Percentiles rank a stretch among this genome's conserved stretches.
Conservation (phyloP, 1,140 invertebrate species). For the Neocloeon triangulifer region DNA sequence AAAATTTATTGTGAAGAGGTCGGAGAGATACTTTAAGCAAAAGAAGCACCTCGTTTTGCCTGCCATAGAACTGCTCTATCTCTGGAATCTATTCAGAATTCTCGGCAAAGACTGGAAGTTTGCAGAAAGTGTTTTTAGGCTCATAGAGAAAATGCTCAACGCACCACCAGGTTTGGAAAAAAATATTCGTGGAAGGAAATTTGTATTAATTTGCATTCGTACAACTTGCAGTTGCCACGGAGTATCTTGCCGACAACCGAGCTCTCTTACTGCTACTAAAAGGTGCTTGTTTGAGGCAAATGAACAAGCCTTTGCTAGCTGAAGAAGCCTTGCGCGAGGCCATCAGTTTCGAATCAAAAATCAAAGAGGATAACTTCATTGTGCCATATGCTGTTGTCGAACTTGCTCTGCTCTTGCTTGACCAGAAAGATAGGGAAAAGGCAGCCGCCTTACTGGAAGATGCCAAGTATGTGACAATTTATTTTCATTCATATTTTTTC, state of each 20-base stretch:
- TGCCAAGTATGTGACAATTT: conserved; percentile 48
- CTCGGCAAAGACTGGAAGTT: conserved; percentile 44
- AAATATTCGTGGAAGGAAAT: conserved; percentile 7
- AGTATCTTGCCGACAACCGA: conserved; percentile 51
- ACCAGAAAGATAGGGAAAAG: conserved; percentile 35
- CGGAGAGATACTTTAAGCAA: conserved; percentile 52
- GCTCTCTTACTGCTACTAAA: conserved; percentile 54
- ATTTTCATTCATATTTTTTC: background rate
- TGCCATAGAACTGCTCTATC: conserved; percentile 67
- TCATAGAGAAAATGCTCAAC: conserved; percentile 39
- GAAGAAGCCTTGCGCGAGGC: conserved; percentile 52
- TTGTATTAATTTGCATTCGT: background rate
- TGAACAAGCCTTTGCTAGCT: conserved; percentile 44
- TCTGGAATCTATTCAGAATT: conserved; percentile 85
- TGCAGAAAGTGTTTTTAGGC: conserved; percentile 42
- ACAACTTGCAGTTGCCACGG: conserved; percentile 23
- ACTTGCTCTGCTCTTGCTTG: conserved; percentile 50
- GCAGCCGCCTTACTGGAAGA: conserved; percentile 55
- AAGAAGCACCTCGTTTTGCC: conserved; percentile 53
- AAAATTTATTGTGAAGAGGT: conserved; percentile 78
- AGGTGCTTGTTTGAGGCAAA: conserved; percentile 58
- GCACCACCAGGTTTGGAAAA: background rate
- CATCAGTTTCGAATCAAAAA: conserved; percentile 42
- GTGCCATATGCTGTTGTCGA: conserved; percentile 74
- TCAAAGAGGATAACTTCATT: conserved; percentile 66